phyloP scores from a whole-genome alignment of 2,888 invertebrate species.

The Drosophila paranaensis region DNA sequence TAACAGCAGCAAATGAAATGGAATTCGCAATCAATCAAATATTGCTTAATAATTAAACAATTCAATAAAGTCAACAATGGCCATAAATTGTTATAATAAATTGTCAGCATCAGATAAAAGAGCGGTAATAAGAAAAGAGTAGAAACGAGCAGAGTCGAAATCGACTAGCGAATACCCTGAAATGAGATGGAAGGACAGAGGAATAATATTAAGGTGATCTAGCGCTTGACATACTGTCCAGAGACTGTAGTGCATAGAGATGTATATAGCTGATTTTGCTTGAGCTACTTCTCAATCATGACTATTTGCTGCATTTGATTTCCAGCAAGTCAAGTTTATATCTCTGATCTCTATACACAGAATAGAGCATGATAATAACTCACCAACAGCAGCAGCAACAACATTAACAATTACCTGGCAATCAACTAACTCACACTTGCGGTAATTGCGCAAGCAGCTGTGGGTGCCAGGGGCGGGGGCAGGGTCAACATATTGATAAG shows the following conservation, averaged over 20 bases:
- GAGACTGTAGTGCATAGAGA: no score
- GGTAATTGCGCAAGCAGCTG: conserved; percentile 49
- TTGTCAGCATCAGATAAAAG: conserved; percentile 56
- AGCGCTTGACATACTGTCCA: no score
- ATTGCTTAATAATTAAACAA: conserved; percentile 78
- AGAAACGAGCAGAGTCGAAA: background rate
- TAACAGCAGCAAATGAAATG: conserved; percentile 69
- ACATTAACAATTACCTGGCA: conserved; percentile 29
- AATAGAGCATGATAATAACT: conserved; percentile 31
- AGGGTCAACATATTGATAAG: conserved; percentile 26
- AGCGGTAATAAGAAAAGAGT: conserved; percentile 26
- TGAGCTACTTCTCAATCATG: no score
- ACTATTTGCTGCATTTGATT: no score
- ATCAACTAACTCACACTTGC: conserved; percentile 27
- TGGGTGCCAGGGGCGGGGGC: background rate
- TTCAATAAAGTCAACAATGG: conserved; percentile 76
- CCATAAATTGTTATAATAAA: conserved; percentile 67
- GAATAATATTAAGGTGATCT: no score
- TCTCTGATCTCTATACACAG: background rate
- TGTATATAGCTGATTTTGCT: no score
- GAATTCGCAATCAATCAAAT: conserved; percentile 77
- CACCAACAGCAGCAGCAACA: background rate
- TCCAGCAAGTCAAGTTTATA: background rate
- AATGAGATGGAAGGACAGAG: background rate
- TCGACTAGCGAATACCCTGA: conserved; percentile 33